Percentiles rank a stretch among this genome's conserved stretches.
Conservation (phyloP, 2,113 vertebrate species). For the Sminthopsis crassicaudata region DNA sequence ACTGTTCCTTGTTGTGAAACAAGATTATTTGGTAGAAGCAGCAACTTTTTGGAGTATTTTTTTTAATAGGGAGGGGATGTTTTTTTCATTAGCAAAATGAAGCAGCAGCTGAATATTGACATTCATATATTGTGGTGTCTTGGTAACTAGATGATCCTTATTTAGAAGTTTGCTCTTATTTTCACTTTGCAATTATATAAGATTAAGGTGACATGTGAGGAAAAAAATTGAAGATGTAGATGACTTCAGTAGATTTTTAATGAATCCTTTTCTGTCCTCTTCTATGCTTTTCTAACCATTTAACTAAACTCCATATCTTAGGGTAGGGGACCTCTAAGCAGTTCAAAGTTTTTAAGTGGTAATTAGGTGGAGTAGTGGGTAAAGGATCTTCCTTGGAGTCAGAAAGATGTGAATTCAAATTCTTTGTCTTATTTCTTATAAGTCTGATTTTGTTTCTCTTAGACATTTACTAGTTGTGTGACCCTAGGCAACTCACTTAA, state of each 20-base stretch:
- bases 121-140: slow-evolving; percentile 34
- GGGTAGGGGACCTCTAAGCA: too few relatives aligned
- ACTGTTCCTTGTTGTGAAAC: slow-evolving; percentile 18
- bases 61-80: slow-evolving; percentile 31
- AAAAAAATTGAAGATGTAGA: not conserved
- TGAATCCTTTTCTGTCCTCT: not conserved
- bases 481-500: too few relatives aligned
- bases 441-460: too few relatives aligned
- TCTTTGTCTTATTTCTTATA: too few relatives aligned
- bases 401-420: too few relatives aligned
- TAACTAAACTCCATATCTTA: too few relatives aligned
- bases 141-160: not conserved
- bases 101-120: not conserved
- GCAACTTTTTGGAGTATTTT: slow-evolving; percentile 46
- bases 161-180: not conserved
- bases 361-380: too few relatives aligned
- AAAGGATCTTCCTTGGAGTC: too few relatives aligned
- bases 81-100: slow-evolving; percentile 39
- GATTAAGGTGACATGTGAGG: not conserved
- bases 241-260: not conserved
- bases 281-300: not conserved
- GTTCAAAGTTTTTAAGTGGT: too few relatives aligned
- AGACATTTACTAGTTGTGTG: too few relatives aligned
- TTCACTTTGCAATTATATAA: not conserved
- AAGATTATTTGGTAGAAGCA: slow-evolving; percentile 47